Conservation (phyloP, 2,797 vertebrate genomes). For the Myioborus miniatus region DNA sequence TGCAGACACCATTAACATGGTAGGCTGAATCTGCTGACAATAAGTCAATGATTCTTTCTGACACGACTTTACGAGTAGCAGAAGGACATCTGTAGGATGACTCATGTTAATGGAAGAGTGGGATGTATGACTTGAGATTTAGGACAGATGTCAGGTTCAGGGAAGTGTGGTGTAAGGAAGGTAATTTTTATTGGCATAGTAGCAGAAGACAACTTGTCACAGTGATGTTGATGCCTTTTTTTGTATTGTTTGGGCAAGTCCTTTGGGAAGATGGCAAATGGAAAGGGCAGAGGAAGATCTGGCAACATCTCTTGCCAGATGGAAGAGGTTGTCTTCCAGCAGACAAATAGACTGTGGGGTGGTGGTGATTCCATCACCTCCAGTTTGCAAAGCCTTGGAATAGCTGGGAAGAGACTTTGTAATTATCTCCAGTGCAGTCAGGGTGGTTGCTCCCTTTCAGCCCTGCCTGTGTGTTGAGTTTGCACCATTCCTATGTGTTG, state of each 20-base stretch:
- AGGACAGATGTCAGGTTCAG: conserved; percentile 64
- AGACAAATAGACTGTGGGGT: not conserved
- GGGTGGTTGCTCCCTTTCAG: not conserved
- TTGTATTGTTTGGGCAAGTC: conserved; percentile 25
- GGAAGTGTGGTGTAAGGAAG: conserved; percentile 32
- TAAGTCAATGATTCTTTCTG: conserved; percentile 72
- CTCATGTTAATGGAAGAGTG: conserved; percentile 57
- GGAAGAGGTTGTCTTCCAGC: not conserved
- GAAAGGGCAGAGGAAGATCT: not conserved
- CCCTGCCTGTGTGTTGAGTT: not conserved
- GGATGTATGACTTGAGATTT: conserved; percentile 51
- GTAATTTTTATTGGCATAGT: conserved; percentile 52
- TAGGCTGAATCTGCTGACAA: conserved; percentile 52
- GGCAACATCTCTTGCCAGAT: not conserved
- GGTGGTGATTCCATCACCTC: not conserved
- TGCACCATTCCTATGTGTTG: not conserved
- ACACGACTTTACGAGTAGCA: conserved; percentile 17
- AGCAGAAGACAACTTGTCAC: conserved; percentile 58
- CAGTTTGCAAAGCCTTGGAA: not conserved
- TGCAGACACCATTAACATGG: conserved; percentile 59
- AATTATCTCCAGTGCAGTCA: not conserved
- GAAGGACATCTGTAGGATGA: conserved; percentile 42
- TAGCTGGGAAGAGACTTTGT: not conserved
- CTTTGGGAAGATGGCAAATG: conserved; percentile 29
- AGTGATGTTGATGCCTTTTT: conserved; percentile 32